Evolutionary conservation across 53 echinoderm and acorn worm genomes (phyloP).

Genomic region (Holothuria scabra): DNA sequence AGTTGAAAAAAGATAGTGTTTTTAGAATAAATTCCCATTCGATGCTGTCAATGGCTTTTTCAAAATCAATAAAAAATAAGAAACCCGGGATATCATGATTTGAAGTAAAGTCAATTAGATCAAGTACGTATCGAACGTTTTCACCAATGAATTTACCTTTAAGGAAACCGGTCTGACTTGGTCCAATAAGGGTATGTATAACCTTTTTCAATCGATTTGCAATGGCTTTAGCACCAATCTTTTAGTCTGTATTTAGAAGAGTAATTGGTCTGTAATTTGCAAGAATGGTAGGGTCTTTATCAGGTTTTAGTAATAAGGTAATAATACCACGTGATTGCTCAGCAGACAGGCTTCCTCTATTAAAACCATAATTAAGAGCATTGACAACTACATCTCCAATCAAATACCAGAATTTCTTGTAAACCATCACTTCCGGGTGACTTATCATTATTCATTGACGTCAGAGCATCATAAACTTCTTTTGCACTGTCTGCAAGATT

Average conservation of each 20-base stretch:
- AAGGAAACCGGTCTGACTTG: not conserved
- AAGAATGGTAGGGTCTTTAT: not conserved
- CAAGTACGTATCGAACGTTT: too few relatives aligned
- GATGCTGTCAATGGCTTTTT: not conserved
- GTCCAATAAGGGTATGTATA: not conserved
- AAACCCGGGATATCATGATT: not conserved
- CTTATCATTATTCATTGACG: conserved; percentile 49
- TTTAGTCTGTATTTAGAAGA: too few relatives aligned
- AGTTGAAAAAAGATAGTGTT: conserved; percentile 4
- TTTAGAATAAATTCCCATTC: not conserved
- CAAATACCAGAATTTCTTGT: not conserved
- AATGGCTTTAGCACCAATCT: not conserved
- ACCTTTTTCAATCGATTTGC: not conserved
- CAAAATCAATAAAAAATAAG: not conserved
- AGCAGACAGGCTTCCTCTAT: not conserved
- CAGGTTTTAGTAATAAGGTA: not conserved
- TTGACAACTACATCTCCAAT: not conserved
- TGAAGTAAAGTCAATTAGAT: not conserved
- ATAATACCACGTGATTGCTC: conserved; percentile 3
- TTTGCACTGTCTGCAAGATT: not conserved
- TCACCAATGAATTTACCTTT: not conserved
- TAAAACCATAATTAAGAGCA: too few relatives aligned
- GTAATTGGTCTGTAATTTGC: too few relatives aligned
- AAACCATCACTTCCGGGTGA: conserved; percentile 66
- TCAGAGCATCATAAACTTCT: not conserved